Base-by-base conservation (phyloP, 2,888 invertebrate species). In the Hermodice carunculata region DNA sequence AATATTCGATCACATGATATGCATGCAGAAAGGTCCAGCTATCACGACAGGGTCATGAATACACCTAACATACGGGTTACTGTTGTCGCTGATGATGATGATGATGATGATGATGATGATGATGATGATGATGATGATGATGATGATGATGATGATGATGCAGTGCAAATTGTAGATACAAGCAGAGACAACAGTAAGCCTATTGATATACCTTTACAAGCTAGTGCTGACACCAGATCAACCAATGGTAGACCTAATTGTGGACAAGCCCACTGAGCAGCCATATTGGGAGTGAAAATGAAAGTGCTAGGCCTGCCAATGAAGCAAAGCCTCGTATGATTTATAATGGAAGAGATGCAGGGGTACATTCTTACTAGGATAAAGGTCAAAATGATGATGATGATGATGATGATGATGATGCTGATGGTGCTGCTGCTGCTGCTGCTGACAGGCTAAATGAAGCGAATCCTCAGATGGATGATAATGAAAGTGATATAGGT, bases 261-360 rank as follows among this genome's bases (percentile, higher is more conserved):
- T n/a, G n/a, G n/a, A n/a, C n/a, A n/a, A n/a, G n/a, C n/a, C n/a
- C n/a, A n/a, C n/a, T n/a, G n/a, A n/a, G n/a, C n/a, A n/a, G n/a
- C n/a, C n/a, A 59, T 28, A 51, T 54, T 28, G 31, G 53, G 28
- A 51, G 14, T 59, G 60, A 59, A 29, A 51, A 59, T 26, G 31
- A 59, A 29, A 51, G 8, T 59, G 48, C 5, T 49, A 26, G 28
- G 4, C 37, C 31, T 54, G 54, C 8, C n/a, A 37, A 54, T 54
- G 54, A 52, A 31, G 53, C 11, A 31, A 31, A 52, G 11, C 32
- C 11, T 52, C 32, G 28, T 52, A 31, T 31, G 11, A 31, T 31
- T 52, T 52, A 58, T 58, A 28, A 58, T 58, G 58, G 54, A 22
- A 52, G 54, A 56, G 58, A 58, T 58, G 58, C 8, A 29, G 53